Base-by-base conservation (phyloP, 2,797 vertebrate species). In the Ptychobarbus kaznakovi region DNA sequence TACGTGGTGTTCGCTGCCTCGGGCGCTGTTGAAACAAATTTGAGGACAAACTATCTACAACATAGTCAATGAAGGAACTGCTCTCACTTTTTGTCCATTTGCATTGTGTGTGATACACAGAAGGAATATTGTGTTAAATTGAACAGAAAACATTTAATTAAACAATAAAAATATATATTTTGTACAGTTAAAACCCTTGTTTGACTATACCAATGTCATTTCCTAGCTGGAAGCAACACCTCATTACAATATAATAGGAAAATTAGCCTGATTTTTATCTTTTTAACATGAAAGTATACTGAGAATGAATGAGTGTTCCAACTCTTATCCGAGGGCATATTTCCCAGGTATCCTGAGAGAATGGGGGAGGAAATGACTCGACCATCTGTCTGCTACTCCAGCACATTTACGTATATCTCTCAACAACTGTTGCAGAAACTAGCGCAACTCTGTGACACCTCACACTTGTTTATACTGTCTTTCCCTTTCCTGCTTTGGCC, bases 291-390 rank as follows among this genome's bases (percentile, higher is more conserved):
- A 65, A 65, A 49, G n/a, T 44, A 16, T n/a, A 58, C 8, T 1
- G 16, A 51, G 22, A 18, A 38, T 79, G 7, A 81, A 72, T 56
- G 11, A 63, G 10, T 25, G 68, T 61, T 35, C 77, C 35, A 75
- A 46, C 35, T 51, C 38, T 46, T 18, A 46, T 44, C 18, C 42
- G 20, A 84, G 80, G 68, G 20, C 69, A 86, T 80, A 83, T 83
- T 86, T 83, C 75, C 68, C 75, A 87, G 80, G 73, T 86, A 86
- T 86, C 73, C 85, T 78, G 74, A 58, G 63, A 82, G 63, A 78
- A 49, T 35, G 28, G 40, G 9, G 66, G 51, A 82, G 85, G 80
- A 82, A 82, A 86, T 86, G 53, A 25, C 49, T 72, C 20, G 20
- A 70, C 79, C 80, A 78, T 86, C 80, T 82, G 85, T 77, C 40